Conservation (phyloP, 2,797 vertebrate species). For the Buphagus erythrorhynchus region DNA sequence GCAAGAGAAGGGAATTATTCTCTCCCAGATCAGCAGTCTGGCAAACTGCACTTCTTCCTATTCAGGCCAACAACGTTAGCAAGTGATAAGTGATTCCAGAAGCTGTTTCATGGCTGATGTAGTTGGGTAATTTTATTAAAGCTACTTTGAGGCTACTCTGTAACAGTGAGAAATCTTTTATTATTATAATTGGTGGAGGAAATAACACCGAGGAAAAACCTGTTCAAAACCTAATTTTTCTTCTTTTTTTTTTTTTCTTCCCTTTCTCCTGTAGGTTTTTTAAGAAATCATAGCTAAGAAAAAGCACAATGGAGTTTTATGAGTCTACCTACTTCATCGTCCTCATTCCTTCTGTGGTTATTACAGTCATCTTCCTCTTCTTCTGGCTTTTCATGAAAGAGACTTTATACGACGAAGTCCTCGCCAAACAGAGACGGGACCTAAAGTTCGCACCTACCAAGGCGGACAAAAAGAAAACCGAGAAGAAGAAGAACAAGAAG, state of each 20-base stretch:
- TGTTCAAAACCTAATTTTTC: not conserved
- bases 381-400: constrained; percentile 99
- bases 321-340: constrained; percentile 96
- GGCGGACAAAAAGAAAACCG: constrained; percentile 90
- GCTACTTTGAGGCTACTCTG: not conserved
- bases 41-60: not conserved
- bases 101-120: not conserved
- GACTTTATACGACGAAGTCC: constrained; percentile 95
- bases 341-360: constrained; percentile 93
- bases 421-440: constrained; percentile 93
- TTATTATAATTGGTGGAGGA: not conserved
- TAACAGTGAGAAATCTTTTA: not conserved
- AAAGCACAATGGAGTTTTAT: constrained; percentile 93
- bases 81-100: not conserved
- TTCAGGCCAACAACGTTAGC: not conserved
- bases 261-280: not conserved
- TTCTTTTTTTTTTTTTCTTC: not conserved
- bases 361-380: constrained; percentile 95
- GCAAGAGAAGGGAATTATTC: not conserved
- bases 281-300: constrained; percentile 42
- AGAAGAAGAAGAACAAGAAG: constrained; percentile 98
- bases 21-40: not conserved
- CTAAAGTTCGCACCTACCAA: constrained; percentile 86
- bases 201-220: not conserved
- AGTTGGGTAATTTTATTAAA: not conserved